These are phyloP conservation scores for Gambusia holbrooki DNA, from an alignment of 2,113 vertebrate species.

Conservation along the genomic window DNA sequence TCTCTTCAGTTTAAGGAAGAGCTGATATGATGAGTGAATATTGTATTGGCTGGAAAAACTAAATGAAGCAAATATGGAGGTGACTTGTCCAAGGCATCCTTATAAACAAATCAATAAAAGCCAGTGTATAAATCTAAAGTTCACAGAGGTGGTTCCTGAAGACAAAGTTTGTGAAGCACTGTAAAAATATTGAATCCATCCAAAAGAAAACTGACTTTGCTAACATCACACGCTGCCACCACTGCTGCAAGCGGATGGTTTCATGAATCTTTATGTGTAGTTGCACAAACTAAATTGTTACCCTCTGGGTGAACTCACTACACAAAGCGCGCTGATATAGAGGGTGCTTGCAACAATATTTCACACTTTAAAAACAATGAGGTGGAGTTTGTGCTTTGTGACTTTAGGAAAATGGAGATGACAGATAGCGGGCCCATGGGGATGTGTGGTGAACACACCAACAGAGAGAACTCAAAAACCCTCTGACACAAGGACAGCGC, in stretches of 20 bases:
- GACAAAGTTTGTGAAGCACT: too few relatives aligned
- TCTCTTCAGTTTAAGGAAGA: too few relatives aligned
- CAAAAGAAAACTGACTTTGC: too few relatives aligned
- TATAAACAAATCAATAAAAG: too few relatives aligned
- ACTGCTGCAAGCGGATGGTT: neutral
- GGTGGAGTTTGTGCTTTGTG: slow-evolving; percentile 2
- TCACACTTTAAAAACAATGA: slow-evolving; percentile 47
- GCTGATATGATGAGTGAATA: too few relatives aligned
- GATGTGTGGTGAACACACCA: neutral
- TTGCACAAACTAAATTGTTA: slow-evolving; percentile 14
- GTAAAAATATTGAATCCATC: too few relatives aligned
- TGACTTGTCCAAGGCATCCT: too few relatives aligned
- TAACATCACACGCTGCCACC: too few relatives aligned
- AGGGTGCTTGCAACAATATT: neutral
- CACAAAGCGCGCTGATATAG: neutral
- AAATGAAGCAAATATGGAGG: too few relatives aligned
- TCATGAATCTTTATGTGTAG: neutral
- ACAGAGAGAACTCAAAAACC: neutral
- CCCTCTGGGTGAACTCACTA: slow-evolving; percentile 10
- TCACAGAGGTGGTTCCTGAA: too few relatives aligned
- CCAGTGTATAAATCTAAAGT: too few relatives aligned
- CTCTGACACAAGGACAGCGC: neutral
- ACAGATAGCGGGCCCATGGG: slow-evolving; percentile 39
- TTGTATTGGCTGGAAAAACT: too few relatives aligned
- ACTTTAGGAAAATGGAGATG: slow-evolving; percentile 18